Conservation (phyloP, 64 coral and sea anemone genomes). For the Actinia tenebrosa region DNA sequence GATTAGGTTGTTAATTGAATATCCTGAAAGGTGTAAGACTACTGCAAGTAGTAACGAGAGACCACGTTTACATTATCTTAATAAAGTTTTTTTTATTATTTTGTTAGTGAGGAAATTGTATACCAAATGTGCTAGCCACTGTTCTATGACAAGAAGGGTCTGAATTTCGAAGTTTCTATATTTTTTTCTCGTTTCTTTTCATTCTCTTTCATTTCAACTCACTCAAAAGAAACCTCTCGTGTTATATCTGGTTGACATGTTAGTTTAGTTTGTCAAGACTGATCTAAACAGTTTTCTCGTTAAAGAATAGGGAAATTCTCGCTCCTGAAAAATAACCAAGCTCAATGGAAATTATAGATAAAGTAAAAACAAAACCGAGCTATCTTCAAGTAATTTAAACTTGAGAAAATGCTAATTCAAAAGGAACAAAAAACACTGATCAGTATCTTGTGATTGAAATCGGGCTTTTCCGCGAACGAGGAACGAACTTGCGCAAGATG, state of each 20-base stretch:
- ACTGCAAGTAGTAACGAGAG: background rate
- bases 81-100: background rate
- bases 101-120: background rate
- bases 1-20: background rate
- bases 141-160: too few species aligned
- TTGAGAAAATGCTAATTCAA: slow-evolving; percentile 1
- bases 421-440: slow-evolving; percentile 5
- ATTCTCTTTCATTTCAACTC: background rate
- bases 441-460: slow-evolving; percentile 1
- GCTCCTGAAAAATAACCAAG: background rate
- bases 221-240: background rate
- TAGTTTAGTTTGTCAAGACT: background rate
- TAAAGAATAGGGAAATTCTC: background rate
- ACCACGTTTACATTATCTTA: background rate
- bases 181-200: background rate
- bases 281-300: background rate
- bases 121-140: background rate
- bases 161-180: background rate
- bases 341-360: background rate
- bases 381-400: background rate
- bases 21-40: background rate
- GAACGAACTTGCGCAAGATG: background rate
- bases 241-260: background rate
- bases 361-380: background rate
- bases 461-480: background rate